Conservation (phyloP, 1,140 invertebrate genomes). For the Panulirus ornatus region DNA sequence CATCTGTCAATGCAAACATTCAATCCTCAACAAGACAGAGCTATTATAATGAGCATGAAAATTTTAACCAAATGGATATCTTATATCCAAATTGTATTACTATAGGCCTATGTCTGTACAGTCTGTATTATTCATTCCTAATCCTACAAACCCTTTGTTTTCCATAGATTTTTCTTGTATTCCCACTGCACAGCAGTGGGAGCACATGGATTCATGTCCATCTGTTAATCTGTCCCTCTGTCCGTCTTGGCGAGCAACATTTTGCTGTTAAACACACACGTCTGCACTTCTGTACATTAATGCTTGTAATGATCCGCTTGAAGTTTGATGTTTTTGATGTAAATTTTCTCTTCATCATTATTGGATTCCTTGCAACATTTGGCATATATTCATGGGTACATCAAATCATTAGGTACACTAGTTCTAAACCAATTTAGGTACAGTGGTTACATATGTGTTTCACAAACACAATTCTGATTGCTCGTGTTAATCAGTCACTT, state of each 20-base stretch:
- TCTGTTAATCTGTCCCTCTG: too few relatives aligned
- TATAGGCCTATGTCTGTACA: neutral
- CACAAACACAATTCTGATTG: neutral
- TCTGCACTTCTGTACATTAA: too few relatives aligned
- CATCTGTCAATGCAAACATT: neutral
- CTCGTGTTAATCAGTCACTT: neutral
- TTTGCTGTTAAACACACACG: too few relatives aligned
- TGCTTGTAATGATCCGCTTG: too few relatives aligned
- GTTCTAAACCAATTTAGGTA: too few relatives aligned
- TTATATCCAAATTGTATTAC: neutral
- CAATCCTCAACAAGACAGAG: neutral
- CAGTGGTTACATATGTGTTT: neutral
- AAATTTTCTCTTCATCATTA: too few relatives aligned
- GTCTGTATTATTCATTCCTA: neutral
- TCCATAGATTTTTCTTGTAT: neutral
- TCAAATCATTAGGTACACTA: too few relatives aligned
- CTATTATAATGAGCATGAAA: neutral
- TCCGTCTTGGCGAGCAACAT: too few relatives aligned
- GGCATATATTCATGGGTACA: too few relatives aligned
- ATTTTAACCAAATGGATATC: neutral
- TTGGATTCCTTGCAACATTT: too few relatives aligned
- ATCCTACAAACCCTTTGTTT: slow-evolving; percentile 8
- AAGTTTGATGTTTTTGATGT: too few relatives aligned
- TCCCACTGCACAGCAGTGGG: neutral
- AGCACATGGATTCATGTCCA: too few relatives aligned